Conservation (phyloP, 37 sponge, comb jelly and placozoan species). For the Haliclona indistincta region DNA sequence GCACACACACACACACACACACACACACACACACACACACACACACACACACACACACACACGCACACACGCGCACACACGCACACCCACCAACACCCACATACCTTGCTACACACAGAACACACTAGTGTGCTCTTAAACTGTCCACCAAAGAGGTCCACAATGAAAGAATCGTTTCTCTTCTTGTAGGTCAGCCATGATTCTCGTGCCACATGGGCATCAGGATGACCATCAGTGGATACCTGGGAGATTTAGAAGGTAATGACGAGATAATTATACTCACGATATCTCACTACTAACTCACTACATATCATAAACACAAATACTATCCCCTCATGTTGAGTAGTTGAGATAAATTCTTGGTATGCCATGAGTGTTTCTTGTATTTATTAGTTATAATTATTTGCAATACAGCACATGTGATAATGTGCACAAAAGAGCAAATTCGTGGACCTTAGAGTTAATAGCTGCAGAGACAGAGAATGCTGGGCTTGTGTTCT, state of each 20-base stretch:
- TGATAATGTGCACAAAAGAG: no score
- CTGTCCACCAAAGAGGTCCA: conserved; percentile 93
- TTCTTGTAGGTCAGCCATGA: conserved; percentile 77
- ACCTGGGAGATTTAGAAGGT: neutral
- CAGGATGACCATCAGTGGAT: neutral
- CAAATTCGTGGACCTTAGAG: no score
- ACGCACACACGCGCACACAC: conserved; percentile 25
- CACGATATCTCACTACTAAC: no score
- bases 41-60: conserved; percentile 16
- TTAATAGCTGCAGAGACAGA: no score
- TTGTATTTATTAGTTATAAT: no score
- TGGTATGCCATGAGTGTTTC: no score
- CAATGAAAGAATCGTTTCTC: conserved; percentile 88
- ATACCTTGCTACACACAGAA: conserved; percentile 1
- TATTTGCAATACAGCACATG: no score
- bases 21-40: neutral
- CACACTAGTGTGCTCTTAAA: conserved; percentile 81
- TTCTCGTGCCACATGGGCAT: conserved; percentile 71
- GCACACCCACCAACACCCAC: conserved; percentile 1
- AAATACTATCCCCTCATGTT: no score
- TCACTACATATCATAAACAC: no score
- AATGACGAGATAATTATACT: no score
- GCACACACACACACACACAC: neutral
- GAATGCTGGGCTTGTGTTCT: no score
- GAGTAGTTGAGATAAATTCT: no score